Percentiles rank a stretch among this genome's conserved stretches.
Evolutionary conservation across 2,888 invertebrate genomes (phyloP).

Genomic region (Labia minor): DNA sequence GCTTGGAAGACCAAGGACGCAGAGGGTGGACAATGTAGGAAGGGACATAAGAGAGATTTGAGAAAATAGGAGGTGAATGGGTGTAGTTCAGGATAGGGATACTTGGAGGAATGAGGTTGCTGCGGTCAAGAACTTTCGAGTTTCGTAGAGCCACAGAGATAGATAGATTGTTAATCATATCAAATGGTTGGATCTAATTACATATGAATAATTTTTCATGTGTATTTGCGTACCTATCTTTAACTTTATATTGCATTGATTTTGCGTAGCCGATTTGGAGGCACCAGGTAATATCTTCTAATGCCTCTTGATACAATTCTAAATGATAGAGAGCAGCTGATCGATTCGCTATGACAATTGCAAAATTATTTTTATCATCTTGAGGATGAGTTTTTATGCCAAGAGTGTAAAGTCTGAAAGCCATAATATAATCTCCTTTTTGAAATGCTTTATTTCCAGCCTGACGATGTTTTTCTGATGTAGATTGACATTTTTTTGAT

Average conservation of each 20-base stretch:
- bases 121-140: too few species aligned
- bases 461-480: background rate
- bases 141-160: too few species aligned
- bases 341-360: slow-evolving; percentile 65
- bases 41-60: too few species aligned
- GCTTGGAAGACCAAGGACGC: too few species aligned
- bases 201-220: too few species aligned
- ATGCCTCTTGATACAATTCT: slow-evolving; percentile 51
- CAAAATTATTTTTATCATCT: slow-evolving; percentile 39
- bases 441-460: slow-evolving; percentile 60
- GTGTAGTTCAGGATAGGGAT: too few species aligned
- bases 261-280: slow-evolving; percentile 56
- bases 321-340: slow-evolving; percentile 69
- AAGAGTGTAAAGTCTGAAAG: slow-evolving; percentile 55
- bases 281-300: slow-evolving; percentile 61
- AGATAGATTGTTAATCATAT: too few species aligned
- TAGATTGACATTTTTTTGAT: background rate
- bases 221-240: slow-evolving; percentile 50
- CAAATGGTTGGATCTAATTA: too few species aligned
- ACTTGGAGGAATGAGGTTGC: too few species aligned
- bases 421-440: slow-evolving; percentile 54
- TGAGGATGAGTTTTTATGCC: background rate
- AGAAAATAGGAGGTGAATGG: too few species aligned
- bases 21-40: too few species aligned
- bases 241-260: slow-evolving; percentile 62